A percentile compares a stretch with the other conserved stretches of the same genome.
These are phyloP conservation scores for Trematocara nigrifrons DNA, from an alignment of 2,113 vertebrate species.

Conservation along the genomic window DNA sequence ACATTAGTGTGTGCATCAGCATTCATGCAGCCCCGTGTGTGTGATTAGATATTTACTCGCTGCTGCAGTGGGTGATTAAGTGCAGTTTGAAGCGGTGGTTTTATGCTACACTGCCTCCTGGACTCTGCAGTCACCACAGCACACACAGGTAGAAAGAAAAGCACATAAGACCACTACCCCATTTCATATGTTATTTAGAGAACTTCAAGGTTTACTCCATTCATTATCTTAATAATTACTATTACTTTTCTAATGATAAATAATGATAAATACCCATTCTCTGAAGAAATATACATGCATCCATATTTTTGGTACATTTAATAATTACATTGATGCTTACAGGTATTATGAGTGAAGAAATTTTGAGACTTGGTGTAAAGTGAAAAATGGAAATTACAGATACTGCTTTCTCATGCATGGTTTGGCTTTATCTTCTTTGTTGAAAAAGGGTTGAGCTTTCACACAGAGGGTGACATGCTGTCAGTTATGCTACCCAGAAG, in stretches of 20 bases:
- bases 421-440: neutral
- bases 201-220: neutral
- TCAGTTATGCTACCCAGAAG: neutral
- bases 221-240: neutral
- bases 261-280: neutral
- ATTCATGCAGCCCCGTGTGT: conserved; percentile 46
- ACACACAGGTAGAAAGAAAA: conserved; percentile 21
- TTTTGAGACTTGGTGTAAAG: neutral
- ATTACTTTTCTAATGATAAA: neutral
- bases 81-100: conserved; percentile 54
- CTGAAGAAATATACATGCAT: neutral
- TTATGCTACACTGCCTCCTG: conserved; percentile 40
- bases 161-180: neutral
- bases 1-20: conserved; percentile 48
- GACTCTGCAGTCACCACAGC: conserved; percentile 36
- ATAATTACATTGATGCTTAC: neutral
- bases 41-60: conserved; percentile 59
- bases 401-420: neutral
- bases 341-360: neutral
- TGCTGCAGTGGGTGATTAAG: conserved; percentile 66
- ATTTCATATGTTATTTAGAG: neutral
- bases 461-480: neutral
- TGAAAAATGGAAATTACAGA: neutral
- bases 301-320: neutral
- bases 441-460: neutral